phyloP scores from a whole-genome alignment of 2,113 vertebrate species.

The Rhabdornis inornatus region DNA sequence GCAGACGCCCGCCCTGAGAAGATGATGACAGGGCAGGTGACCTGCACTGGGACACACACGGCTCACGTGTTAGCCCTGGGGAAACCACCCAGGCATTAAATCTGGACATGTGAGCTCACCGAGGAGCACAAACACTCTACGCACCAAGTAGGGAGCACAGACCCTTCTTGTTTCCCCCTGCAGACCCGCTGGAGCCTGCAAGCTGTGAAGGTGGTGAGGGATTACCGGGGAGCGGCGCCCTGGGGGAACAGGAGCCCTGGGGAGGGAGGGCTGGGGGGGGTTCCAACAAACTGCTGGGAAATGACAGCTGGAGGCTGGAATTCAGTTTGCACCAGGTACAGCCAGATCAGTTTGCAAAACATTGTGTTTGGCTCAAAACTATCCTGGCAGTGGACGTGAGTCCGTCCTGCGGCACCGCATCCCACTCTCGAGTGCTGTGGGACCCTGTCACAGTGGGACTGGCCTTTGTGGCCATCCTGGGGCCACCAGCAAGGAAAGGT shows the following conservation, averaged over 20 bases:
- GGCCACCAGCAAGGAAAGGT: neutral
- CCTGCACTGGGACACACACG: fast-evolving
- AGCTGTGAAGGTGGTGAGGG: fast-evolving
- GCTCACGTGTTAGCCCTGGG: fast-evolving
- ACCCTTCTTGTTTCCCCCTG: neutral
- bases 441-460: neutral
- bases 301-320: neutral
- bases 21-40: neutral
- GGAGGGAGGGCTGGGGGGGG: neutral
- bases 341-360: neutral
- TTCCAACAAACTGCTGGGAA: neutral
- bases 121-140: fast-evolving
- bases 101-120: fast-evolving
- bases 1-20: neutral
- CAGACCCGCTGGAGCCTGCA: fast-evolving
- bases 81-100: neutral
- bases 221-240: fast-evolving
- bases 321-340: neutral
- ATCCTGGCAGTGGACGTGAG: fast-evolving
- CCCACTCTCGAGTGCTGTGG: fast-evolving
- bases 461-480: fast-evolving
- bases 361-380: fast-evolving
- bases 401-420: neutral
- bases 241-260: fast-evolving
- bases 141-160: fast-evolving